Base-by-base conservation (phyloP, 2,888 invertebrate genomes). In the Tenthredo notha region DNA sequence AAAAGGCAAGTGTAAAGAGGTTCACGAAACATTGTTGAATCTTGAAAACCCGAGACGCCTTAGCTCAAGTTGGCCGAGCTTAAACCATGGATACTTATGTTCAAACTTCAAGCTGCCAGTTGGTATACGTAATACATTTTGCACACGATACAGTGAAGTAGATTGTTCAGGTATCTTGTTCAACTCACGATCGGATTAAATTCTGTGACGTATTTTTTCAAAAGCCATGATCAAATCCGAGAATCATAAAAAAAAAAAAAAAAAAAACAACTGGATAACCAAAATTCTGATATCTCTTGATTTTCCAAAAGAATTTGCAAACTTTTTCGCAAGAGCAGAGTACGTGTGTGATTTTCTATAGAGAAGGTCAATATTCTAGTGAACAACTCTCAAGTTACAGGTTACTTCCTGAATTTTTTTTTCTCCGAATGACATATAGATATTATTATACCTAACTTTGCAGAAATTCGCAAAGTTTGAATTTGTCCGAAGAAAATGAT, bases 1-100 rank as follows among this genome's bases (percentile, higher is more conserved):
- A 74, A 84, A 84, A 84, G 84, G 74, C 75, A 50, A 40, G 61
- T 67, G 67, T 67, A 43, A 84, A 85, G 70, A 67, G 70, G 77
- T 40, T 15, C 37, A 47, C 83, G 12, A 72, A 85, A 87, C 80
- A 47, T 87, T 87, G 84, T 86, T 80, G 84, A 33, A 70, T 70
- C 70, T 70, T 70, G 70, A 70, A 70, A 70, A 67, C n/a, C 70
- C 9, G 9, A 70, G 40, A 70, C 70, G 70, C 37, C 37, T 40
- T 40, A 25, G 61, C 33, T 18, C n/a, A n/a, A 37, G 37, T 12
- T 70, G 37, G 70, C 40, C 9, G 25, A 21, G 25, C 25, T 61
- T 29, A 25, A 61, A 25, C 61, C 25, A 21, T 61, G 61, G 61
- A 61, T 15, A 61, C 25, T 25, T 25, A 12, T 29, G 25, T 61